Conservation (phyloP, 2,888 invertebrate species). For the Therioaphis trifolii region DNA sequence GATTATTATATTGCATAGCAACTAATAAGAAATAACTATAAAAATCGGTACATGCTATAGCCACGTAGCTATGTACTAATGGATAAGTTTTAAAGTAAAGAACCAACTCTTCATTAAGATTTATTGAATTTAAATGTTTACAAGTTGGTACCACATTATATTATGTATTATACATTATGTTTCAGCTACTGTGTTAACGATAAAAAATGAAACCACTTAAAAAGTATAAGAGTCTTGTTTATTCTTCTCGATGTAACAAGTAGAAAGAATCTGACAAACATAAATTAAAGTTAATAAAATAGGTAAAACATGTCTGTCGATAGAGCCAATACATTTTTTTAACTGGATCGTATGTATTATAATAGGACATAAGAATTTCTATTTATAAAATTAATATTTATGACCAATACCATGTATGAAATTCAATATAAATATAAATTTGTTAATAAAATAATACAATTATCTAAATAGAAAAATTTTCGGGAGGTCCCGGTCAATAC, state of each 20-base stretch:
- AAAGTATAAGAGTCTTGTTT: background rate
- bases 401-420: too few species aligned
- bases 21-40: too few species aligned
- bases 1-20: too few species aligned
- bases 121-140: background rate
- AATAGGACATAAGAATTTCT: too few species aligned
- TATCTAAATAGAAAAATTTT: too few species aligned
- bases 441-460: too few species aligned
- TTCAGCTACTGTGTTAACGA: background rate
- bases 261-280: background rate
- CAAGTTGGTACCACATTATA: background rate
- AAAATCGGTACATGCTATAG: too few species aligned
- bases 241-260: background rate
- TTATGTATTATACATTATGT: slow-evolving; percentile 24
- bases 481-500: too few species aligned
- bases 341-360: too few species aligned
- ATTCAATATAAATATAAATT: too few species aligned
- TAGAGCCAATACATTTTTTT: too few species aligned
- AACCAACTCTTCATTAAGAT: background rate
- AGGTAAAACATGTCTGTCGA: background rate
- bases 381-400: too few species aligned
- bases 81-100: background rate
- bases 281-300: background rate
- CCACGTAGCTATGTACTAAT: background rate
- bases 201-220: slow-evolving; percentile 35